Evolutionary conservation across 2,888 invertebrate genomes (phyloP), one percentile per base, ranked within the genome.

Genomic region (Entomobrya proxima): DNA sequence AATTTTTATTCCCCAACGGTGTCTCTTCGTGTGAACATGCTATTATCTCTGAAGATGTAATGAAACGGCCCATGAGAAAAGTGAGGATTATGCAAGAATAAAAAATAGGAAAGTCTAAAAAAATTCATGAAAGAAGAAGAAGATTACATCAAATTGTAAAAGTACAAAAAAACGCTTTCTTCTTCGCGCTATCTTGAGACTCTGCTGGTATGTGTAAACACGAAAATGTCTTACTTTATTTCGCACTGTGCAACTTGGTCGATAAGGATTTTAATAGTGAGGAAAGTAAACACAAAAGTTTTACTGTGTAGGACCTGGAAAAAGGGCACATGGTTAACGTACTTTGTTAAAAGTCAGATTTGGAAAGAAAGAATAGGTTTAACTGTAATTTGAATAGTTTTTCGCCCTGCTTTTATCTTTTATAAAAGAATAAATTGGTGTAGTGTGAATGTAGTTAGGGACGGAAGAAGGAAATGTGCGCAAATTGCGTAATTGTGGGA

Each of bases 401-500:
- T 35, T 75, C 55, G 35, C 7, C 6, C n/a, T 35, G n/a, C 35
- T 18, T 27, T 52, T 75, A 75, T 75, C 75, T 75, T 55, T 35
- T 7, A 35, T 40, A 15, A 75, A 13, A 21, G 32, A 40, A 58
- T 40, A 52, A n/a, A n/a, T n/a, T n/a, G n/a, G 32, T 76, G 37
- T 84, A 77, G 78, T 78, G 77, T 50, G 72, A 44, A 58, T 67
- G 77, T 55, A 55, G 32, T 72, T 11, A 40, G 69, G 72, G 84
- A 78, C 61, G 72, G 58, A 50, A 67, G 76, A 32, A 67, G 64
- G 52, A 79, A 74, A 81, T n/a, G 24, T 50, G 24, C 13, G 58
- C 35, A 80, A 86, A 86, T 79, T 86, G 80, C 84, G 84, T 86
- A 86, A 83, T 84, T 86, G 81, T 27, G 44, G 61, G 50, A 85